These are phyloP conservation scores for Perca fluviatilis DNA, from an alignment of 2,113 vertebrate species.

Conservation along the genomic window DNA sequence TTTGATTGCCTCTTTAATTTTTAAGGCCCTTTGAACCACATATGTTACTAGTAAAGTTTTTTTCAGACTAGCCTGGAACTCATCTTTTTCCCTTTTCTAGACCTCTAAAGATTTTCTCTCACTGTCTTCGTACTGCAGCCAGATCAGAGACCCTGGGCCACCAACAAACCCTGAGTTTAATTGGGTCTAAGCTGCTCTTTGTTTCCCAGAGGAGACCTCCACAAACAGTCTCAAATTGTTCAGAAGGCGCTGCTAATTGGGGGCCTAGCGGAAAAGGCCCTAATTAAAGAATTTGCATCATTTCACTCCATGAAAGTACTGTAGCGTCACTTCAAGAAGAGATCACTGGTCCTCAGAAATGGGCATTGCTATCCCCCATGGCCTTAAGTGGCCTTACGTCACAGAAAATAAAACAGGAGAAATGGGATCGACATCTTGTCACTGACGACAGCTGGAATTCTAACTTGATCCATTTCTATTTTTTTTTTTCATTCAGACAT, in stretches of 20 bases:
- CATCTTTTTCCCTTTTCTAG: conserved; percentile 45
- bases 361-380: conserved; percentile 14
- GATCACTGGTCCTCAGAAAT: conserved; percentile 43
- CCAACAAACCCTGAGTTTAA: conserved; percentile 68
- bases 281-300: conserved; percentile 70
- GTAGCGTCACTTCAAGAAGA: conserved; percentile 46
- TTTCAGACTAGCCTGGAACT: conserved; percentile 22
- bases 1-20: conserved; percentile 40
- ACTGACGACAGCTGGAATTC: background rate
- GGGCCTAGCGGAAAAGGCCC: conserved; percentile 48
- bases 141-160: conserved; percentile 50
- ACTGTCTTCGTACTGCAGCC: conserved; percentile 33
- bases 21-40: conserved; percentile 34
- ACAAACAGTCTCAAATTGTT: conserved; percentile 72
- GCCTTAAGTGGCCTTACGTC: background rate
- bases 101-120: conserved; percentile 37
- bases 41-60: conserved; percentile 30
- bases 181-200: conserved; percentile 76
- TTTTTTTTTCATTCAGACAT: background rate
- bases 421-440: background rate
- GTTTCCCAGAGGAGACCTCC: conserved; percentile 64
- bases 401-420: conserved; percentile 9
- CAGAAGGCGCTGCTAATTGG: conserved; percentile 76
- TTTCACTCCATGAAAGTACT: conserved; percentile 48
- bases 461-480: background rate